Evolutionary conservation across 2,888 invertebrate genomes (phyloP).

Genomic region (Catocala fraxini): DNA sequence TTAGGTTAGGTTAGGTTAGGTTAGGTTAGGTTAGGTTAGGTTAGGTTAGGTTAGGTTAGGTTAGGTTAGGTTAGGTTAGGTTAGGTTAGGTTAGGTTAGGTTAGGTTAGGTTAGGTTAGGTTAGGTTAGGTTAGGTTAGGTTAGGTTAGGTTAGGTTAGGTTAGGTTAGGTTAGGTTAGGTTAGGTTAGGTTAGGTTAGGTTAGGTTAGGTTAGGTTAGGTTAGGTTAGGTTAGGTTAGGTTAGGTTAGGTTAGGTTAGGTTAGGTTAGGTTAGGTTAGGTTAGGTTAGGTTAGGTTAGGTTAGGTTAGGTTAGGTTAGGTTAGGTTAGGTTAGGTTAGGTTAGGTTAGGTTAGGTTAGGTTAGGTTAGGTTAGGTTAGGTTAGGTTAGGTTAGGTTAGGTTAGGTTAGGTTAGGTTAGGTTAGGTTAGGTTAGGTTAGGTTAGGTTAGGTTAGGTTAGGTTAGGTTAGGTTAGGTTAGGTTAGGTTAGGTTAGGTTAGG

Average conservation of each 20-base stretch:
- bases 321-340: conserved; percentile 7
- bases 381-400: conserved; percentile 7
- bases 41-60: conserved; percentile 25
- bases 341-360: conserved; percentile 7
- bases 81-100: conserved; percentile 21
- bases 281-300: conserved; percentile 7
- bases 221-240: conserved; percentile 7
- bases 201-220: conserved; percentile 11
- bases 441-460: conserved; percentile 7
- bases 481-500: conserved; percentile 7
- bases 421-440: conserved; percentile 7
- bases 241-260: conserved; percentile 7
- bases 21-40: conserved; percentile 9
- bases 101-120: conserved; percentile 29
- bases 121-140: conserved; percentile 19
- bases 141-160: conserved; percentile 11
- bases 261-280: conserved; percentile 7
- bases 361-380: conserved; percentile 7
- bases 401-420: conserved; percentile 7
- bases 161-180: conserved; percentile 12
- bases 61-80: conserved; percentile 21
- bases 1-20: conserved; percentile 1
- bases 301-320: conserved; percentile 7
- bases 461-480: conserved; percentile 7
- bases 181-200: conserved; percentile 12